Evolutionary conservation across 2,888 invertebrate genomes (phyloP), one percentile per base, ranked within the genome.

Genomic region (Ernsta delagoae): DNA sequence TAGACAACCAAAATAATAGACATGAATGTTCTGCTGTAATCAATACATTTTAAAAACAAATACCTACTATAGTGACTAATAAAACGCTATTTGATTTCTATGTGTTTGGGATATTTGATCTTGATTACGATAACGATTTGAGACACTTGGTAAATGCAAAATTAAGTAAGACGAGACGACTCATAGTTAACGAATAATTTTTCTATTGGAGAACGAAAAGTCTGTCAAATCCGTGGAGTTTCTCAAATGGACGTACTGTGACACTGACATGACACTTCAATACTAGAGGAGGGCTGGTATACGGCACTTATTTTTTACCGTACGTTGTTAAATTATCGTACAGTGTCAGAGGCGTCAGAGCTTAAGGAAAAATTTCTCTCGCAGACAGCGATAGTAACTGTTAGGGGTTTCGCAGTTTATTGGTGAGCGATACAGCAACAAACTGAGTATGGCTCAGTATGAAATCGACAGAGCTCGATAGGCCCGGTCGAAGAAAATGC

Each of bases 401-500:
- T 24, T 24, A 24, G 24, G 3, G 3, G 24, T 24, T 24, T 24
- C 24, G 3, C 24, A 24, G 24, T 24, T 24, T 24, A 24, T 24
- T 24, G 24, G 24, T 24, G 24, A 24, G 24, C 24, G 3, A 24
- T 24, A 3, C 24, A 24, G 24, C 24, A 24, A 24, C 24, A 24
- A 24, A 24, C 24, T 24, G 24, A 24, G 24, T 24, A 24, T 24
- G 24, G 24, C 24, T 24, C 24, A 24, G 24, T 24, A 24, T 24
- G 24, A 24, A 24, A 24, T 24, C 24, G 24, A 24, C 24, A 24
- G 24, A 24, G 24, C 24, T 24, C 24, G 24, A 24, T 24, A 24
- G 24, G 24, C 24, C 24, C 24, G 75, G 79, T 78, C 53, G 77
- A 80, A 84, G 85, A 83, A 86, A 87, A 89, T 84, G 90, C 89